Evolutionary conservation across 2,888 invertebrate genomes (phyloP).

Genomic region (Sepioteuthis lessoniana): DNA sequence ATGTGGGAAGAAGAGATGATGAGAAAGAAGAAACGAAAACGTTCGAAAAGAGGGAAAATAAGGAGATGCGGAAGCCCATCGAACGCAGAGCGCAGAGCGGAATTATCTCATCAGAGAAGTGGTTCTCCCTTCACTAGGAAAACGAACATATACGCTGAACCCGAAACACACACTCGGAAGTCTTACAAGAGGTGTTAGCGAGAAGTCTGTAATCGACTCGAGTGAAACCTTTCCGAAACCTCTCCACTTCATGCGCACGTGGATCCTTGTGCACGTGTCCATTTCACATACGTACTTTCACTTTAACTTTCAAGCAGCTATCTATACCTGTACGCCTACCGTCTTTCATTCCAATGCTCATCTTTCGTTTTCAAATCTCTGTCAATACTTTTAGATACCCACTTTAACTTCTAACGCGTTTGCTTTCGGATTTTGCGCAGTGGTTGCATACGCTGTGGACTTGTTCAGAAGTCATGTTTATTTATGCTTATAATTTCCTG

Average conservation of each 20-base stretch:
- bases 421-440: background rate
- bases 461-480: background rate
- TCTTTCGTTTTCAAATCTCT: background rate
- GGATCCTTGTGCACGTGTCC: background rate
- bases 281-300: background rate
- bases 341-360: background rate
- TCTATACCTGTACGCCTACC: background rate
- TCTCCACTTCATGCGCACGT: background rate
- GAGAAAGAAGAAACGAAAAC: background rate
- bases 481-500: background rate
- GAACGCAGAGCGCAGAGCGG: background rate
- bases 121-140: background rate
- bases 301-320: background rate
- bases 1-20: background rate
- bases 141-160: background rate
- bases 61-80: background rate
- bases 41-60: background rate
- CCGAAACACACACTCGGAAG: background rate
- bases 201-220: conserved; percentile 3
- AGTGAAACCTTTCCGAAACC: background rate
- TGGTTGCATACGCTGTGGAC: background rate
- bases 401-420: background rate
- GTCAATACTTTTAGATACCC: background rate
- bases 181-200: background rate
- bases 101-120: background rate